phyloP scores from a whole-genome alignment of 1,140 invertebrate genomes.

The Latrodectus geometricus region DNA sequence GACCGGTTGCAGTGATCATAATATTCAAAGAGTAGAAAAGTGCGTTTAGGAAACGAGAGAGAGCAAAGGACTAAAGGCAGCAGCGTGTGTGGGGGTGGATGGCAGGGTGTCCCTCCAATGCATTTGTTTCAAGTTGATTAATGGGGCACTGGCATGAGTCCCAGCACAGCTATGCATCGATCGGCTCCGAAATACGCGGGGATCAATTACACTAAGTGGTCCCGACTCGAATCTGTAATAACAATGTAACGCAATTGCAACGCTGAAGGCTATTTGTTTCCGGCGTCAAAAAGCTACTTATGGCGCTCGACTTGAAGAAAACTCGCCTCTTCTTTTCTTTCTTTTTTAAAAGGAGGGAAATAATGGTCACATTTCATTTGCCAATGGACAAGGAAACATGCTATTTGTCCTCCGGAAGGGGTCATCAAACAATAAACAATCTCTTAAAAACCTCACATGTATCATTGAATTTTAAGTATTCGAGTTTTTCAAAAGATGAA shows the following conservation, averaged over 20 bases:
- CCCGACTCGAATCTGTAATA: conserved; percentile 60
- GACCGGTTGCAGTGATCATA: conserved; percentile 31
- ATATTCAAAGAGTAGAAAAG: conserved; percentile 33
- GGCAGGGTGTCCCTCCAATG: not conserved
- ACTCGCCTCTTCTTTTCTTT: not conserved
- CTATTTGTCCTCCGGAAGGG: too few species aligned
- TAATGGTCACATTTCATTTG: conserved; percentile 40
- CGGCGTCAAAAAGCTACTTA: conserved; percentile 60
- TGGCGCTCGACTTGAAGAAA: not conserved
- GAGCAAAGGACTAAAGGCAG: not conserved
- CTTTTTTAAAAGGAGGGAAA: conserved; percentile 14
- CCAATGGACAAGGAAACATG: not conserved
- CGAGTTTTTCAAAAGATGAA: too few species aligned
- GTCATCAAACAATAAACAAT: too few species aligned
- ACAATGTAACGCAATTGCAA: conserved; percentile 62
- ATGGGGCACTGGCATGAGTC: conserved; percentile 55
- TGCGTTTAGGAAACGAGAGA: conserved; percentile 55
- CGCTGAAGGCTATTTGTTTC: conserved; percentile 62
- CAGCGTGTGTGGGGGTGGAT: not conserved
- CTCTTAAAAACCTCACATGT: too few species aligned
- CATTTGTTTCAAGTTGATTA: conserved; percentile 62
- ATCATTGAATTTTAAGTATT: too few species aligned
- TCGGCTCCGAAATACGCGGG: conserved; percentile 45
- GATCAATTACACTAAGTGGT: conserved; percentile 62
- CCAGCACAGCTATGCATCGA: conserved; percentile 39